Base-by-base conservation (phyloP, 1,140 invertebrate species). In the Heliconius melpomene region DNA sequence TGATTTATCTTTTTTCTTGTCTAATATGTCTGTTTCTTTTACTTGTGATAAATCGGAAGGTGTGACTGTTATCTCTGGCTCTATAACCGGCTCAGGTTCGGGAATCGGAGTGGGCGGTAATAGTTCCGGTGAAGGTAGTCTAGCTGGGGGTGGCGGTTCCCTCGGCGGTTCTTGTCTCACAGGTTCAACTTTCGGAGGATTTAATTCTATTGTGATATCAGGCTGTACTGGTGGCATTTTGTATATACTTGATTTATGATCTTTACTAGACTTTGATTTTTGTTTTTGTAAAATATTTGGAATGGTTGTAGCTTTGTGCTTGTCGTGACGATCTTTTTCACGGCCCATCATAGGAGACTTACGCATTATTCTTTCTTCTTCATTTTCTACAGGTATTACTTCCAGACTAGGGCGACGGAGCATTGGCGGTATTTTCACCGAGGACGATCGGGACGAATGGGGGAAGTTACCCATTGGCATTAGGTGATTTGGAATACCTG, bases 1-100 rank as follows among this genome's bases (percentile, higher is more conserved):
- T 75, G 97, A 95, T 85, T 97, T 97, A 52, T 96, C 94, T 84
- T 97, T 97, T 89, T 96, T 95, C 84, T 95, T 95, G 81, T 96
- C 96, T 50, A 82, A 85, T 79, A 92, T 95, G 81, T 96, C 95
- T 81, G 94, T 93, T 38, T 95, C 94, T 81, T 92, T 91, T 84
- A 94, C 94, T 74, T 82, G 80, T 3, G 89, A 82, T 52, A 72
- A 46, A 79, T 90, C 89, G 13, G 86, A 71, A 32, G 84, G 57
- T 23, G 85, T 75, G 23, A 75, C 70, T 79, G 29, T 85, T 87
- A 26, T 83, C 75, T 11, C 83, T 26, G 88, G 85, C 74, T 81
- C 78, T 40, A 83, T 73, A 72, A 81, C 79, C 7, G 74, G 60
- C 6, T 74, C 71, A 9, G 85, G 83, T 38, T 81, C 82, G 20